A percentile compares a stretch with the other conserved stretches of the same genome.
Conservation (phyloP, 2,113 vertebrate genomes). For the Chaetodon trifascialis region DNA sequence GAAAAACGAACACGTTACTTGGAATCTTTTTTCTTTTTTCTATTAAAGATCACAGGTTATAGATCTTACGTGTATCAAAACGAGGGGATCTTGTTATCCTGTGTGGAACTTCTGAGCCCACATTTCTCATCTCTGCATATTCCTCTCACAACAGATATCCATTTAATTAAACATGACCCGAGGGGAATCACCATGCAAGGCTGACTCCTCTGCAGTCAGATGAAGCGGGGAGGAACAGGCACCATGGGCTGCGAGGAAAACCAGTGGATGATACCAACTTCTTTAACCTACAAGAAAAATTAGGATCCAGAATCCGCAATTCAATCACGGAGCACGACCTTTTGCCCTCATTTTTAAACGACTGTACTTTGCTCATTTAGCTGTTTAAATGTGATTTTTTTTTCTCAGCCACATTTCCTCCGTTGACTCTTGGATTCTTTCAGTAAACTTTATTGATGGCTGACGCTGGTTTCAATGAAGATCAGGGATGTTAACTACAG, state of each 20-base stretch:
- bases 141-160: conserved; percentile 53
- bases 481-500: conserved; percentile 3
- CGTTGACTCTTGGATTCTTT: not conserved
- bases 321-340: conserved; percentile 6
- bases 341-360: not conserved
- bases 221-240: conserved; percentile 4
- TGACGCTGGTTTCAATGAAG: not conserved
- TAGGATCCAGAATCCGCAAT: not conserved
- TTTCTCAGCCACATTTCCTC: not conserved
- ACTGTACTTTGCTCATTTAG: not conserved
- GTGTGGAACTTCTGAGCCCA: conserved; percentile 14
- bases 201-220: conserved; percentile 51
- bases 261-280: not conserved
- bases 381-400: not conserved
- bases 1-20: not conserved
- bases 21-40: not conserved
- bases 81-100: conserved; percentile 4
- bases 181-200: conserved; percentile 75
- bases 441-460: not conserved
- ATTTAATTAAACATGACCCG: conserved; percentile 79
- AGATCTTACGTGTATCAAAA: not conserved
- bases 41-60: not conserved
- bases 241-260: conserved; percentile 16
- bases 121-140: conserved; percentile 50
- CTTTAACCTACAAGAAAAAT: conserved; percentile 1